Base-by-base conservation (phyloP, 1,140 invertebrate genomes). In the Penaeus indicus region DNA sequence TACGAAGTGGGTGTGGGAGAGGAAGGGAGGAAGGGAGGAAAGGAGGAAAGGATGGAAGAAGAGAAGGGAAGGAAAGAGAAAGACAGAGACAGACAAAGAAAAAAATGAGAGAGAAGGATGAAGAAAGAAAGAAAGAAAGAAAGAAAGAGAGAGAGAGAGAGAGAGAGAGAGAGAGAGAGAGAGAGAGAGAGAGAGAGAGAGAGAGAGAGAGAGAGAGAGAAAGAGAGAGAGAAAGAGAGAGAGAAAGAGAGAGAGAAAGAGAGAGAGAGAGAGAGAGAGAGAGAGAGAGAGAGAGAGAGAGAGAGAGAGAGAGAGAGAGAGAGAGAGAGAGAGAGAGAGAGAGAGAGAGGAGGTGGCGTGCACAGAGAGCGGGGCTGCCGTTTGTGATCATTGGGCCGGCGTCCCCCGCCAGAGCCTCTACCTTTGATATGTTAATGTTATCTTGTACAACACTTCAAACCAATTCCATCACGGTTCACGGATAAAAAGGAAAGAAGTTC, bases 381-480 rank as follows among this genome's bases (percentile, higher is more conserved):
- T 54, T 54, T 54, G 54, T 54, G 54, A 54, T 54, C 54, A 54
- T 5, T 54, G 54, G 54, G 54, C 54, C 54, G 54, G 54, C 54
- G 54, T 38, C 22, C 72, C 27, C 25, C 27, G 72, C 21, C 72
- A 27, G 72, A 27, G 19, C 82, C 62, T 22, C 54, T 19, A 67
- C 82, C 63, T 69, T 84, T 69, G 62, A 67, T 67, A 67, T 84
- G 62, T 69, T 69, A 67, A 84, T 84, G 64, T 54, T 47, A 67
- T 69, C 62, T 84, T 67, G 62, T 42, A 67, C 82, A 67, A 67
- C 82, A 67, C 63, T 69, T 84, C 82, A 60, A 67, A 27, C 82
- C 62, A 67, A 38, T 84, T 69, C 64, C 82, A 42, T n/a, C 60
- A 63, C n/a, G 83, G 61, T 47, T 64, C 60, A 67, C 22, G 67